Evolutionary conservation across 2,113 vertebrate species (phyloP), one percentile per base, ranked within the genome.

Genomic region (Sakesphorus luctuosus): DNA sequence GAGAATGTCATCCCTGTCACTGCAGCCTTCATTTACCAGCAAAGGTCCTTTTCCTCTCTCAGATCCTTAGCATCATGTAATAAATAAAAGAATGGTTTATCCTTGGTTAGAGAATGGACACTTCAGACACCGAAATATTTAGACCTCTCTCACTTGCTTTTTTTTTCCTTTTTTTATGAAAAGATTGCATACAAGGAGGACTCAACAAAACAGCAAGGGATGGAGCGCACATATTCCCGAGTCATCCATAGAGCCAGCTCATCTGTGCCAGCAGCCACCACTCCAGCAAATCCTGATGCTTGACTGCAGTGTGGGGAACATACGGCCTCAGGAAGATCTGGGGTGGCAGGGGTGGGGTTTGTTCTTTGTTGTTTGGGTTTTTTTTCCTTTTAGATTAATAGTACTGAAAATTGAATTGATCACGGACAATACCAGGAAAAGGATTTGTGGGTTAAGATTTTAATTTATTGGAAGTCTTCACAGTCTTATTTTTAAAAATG

Each of bases 171-270:
- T 28, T 28, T 59, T 9, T 46, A 49, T 43, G 43, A 9, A 55
- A 95, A 98, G 98, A 98, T 98, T 97, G 88, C 33, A 0, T 98
- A 82, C 98, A 97, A 89, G 97, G 98, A 98, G 89, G 98, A 98
- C 36, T 96, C 82, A 0, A 85, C 97, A 98, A 99, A 98, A 72
- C 98, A 96, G 52, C 98, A 97, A 78, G 98, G 98, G 97, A 97
- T 97, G 97, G 99, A 99, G 82, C 98, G 98, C 90, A 97, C 98
- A 82, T 99, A 97, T 92, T 97, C 97, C 10, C 98, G 97, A 97
- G 97, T 91, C 88, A 84, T 95, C 97, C 98, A 43, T 92, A 98
- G 94, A 95, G 55, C 28, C n/a, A 94, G 89, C 29, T 55, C 83
- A 0, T 73, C 93, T 33, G 86, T 79, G 38, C 98, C 98, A 71